Evolutionary conservation across 1,140 invertebrate species (phyloP).

Genomic region (Procambarus virginalis): DNA sequence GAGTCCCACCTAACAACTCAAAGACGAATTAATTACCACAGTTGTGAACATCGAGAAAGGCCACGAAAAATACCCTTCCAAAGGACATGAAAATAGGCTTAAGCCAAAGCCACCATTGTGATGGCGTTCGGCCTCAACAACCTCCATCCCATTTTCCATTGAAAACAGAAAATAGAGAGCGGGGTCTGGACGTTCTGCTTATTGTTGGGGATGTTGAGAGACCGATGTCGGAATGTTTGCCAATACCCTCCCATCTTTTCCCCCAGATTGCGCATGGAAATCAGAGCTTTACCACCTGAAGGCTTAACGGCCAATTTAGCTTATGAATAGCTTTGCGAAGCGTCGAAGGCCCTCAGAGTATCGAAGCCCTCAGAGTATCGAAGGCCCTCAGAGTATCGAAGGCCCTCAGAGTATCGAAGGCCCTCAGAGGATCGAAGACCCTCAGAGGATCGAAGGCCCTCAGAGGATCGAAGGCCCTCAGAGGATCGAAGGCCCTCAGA

Average conservation of each 20-base stretch:
- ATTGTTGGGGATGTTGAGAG: slow-evolving; percentile 30
- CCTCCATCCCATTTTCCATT: slow-evolving; percentile 55
- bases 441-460: background rate
- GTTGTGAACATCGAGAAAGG: slow-evolving; percentile 6
- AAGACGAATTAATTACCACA: slow-evolving; percentile 22
- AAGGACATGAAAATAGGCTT: slow-evolving; percentile 31
- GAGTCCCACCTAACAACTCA: background rate
- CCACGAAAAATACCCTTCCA: slow-evolving; percentile 35
- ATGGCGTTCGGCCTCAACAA: slow-evolving; percentile 4
- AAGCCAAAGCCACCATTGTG: slow-evolving; percentile 38
- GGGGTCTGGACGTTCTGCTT: slow-evolving; percentile 27
- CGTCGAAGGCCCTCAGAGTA: background rate
- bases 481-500: background rate
- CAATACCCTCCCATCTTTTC: slow-evolving; percentile 48
- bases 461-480: background rate
- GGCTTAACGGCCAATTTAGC: background rate
- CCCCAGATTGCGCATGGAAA: background rate
- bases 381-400: background rate
- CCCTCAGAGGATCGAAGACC: background rate
- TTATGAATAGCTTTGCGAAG: too few species aligned
- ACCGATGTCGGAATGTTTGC: slow-evolving; percentile 14
- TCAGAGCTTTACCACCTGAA: background rate
- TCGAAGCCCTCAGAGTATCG: background rate
- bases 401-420: background rate
- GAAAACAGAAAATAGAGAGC: slow-evolving; percentile 42